Base-by-base conservation (phyloP, 2,797 vertebrate genomes). In the Valencia hispanica region DNA sequence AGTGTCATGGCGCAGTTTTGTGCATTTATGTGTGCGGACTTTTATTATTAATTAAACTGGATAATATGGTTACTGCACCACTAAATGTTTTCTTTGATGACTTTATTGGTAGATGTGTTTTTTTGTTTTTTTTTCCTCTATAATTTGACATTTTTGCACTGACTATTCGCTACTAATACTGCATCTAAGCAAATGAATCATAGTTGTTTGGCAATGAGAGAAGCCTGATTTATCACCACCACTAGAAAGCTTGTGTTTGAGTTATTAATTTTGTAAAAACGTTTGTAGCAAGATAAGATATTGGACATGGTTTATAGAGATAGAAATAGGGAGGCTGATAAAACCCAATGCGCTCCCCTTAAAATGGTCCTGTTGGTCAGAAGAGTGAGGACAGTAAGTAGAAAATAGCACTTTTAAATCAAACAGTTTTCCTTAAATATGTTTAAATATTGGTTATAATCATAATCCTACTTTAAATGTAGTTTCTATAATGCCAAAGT, bases 361-460 rank as follows among this genome's bases (percentile, higher is more conserved):
- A 34, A 3, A 25, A 12, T 65, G 18, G 61, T 59, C 11, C 25
- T 55, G 10, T 55, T 10, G 4, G 20, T 55, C 25, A 55, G 83
- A 77, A 80, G 68, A 84, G 45, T 87, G 78, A 77, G 90, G 77
- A 82, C 81, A 86, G 81, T 84, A 89, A 87, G 88, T 78, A 88
- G 87, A 94, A 94, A 93, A 93, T 85, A 32, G 2, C 27, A 32
- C 11, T 30, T 59, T 59, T 59, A 32, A 30, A 94, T 91, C n/a
- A n/a, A n/a, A 41, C 11, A n/a, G 20, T 25, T 41, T n/a, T 39
- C 18, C 61, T 65, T 22, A 12, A 65, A 36, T 36, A 39, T 66
- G 17, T 61, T 14, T n/a, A 3, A 39, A 39, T 7, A 66, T 41
- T 66, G 1, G 20, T 22, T 9, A 25, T 5, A 12, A 25, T 41